Base-by-base conservation (phyloP, 2,888 invertebrate genomes). In the Nephrocerus scutellatus region DNA sequence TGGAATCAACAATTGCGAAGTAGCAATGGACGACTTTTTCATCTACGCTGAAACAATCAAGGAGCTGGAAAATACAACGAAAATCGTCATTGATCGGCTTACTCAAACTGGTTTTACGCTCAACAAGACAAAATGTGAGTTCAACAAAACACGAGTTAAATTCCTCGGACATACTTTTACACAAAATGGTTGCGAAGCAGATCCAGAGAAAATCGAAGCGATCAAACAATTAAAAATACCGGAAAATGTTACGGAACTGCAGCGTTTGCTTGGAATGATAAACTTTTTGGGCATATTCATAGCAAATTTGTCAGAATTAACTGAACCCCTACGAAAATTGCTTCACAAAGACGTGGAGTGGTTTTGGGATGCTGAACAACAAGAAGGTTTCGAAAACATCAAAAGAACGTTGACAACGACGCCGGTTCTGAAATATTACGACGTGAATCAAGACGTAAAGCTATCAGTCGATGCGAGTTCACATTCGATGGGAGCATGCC, bases 401-500 rank as follows among this genome's bases (percentile, higher is more conserved):
- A n/a, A n/a, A n/a, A n/a, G n/a, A n/a, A n/a, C n/a, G n/a, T n/a
- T n/a, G n/a, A n/a, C n/a, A n/a, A n/a, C n/a, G n/a, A n/a, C n/a
- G n/a, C n/a, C n/a, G n/a, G n/a, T n/a, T n/a, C 36, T 58, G 8
- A 15, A 43, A 30, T 55, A 49, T 44, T 55, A 41, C 43, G 48
- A 53, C 36, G 39, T 43, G 6, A 48, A 49, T n/a, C 49, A 52
- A 41, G 37, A 39, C 13, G 43, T 55, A 6, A 42, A 39, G n/a
- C 24, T 56, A 20, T 48, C 48, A 16, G 50, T 48, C 8, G 44
- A 44, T 29, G 40, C 40, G 28, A 37, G 36, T 20, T 23, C 20
- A n/a, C 34, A 34, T 30, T 29, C 39, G 14, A 31, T 57, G 12
- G 62, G 61, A 8, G 54, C 57, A 14, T 56, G 55, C 14, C 31